These are phyloP conservation scores for Caenorhabditis sp. DNA, from an alignment of 2,888 invertebrate species.

Conservation along the genomic window DNA sequence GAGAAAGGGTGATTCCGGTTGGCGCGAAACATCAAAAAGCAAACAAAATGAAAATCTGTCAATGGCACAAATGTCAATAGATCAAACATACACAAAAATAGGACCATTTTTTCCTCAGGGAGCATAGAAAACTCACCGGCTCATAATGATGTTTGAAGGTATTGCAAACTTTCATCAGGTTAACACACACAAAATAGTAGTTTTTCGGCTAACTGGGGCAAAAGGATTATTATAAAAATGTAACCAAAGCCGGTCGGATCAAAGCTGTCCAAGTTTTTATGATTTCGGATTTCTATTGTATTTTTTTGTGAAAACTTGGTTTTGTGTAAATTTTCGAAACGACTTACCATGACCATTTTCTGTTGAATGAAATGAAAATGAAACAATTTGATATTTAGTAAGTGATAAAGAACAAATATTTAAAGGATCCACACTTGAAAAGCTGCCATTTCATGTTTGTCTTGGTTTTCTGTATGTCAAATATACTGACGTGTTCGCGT, in stretches of 20 bases:
- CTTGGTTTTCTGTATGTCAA: background rate
- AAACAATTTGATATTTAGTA: background rate
- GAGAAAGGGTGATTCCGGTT: background rate
- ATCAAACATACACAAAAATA: background rate
- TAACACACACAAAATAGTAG: background rate
- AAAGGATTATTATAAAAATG: background rate
- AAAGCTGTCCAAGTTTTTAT: background rate
- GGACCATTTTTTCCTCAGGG: too few relatives aligned
- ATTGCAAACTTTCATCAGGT: background rate
- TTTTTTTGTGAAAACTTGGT: background rate
- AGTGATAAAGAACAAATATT: background rate
- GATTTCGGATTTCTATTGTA: background rate
- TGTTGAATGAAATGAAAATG: background rate
- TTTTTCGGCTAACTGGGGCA: background rate
- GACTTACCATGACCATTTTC: background rate
- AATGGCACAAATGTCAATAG: background rate
- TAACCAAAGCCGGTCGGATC: background rate
- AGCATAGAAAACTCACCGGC: background rate
- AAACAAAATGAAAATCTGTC: slow-evolving; percentile 1
- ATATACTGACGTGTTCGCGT: background rate
- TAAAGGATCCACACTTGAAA: background rate
- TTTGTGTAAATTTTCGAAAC: background rate
- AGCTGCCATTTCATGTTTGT: background rate
- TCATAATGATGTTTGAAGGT: background rate
- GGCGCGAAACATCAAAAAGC: background rate